These are phyloP conservation scores for Drosophila barbarae DNA, from an alignment of 2,888 invertebrate species.

Conservation along the genomic window DNA sequence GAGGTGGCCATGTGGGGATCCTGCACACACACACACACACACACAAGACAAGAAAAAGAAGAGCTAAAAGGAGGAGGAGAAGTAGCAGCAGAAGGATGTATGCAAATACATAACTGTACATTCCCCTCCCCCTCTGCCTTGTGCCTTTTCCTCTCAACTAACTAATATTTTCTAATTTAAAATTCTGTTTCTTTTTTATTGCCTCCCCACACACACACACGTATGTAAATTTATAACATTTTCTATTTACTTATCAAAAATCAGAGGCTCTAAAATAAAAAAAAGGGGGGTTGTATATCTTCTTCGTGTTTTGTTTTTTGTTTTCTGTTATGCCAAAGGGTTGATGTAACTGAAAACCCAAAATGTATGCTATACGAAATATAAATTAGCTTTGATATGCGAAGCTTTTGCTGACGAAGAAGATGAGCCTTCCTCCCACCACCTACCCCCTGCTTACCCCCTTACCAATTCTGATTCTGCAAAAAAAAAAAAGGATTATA, in stretches of 20 bases:
- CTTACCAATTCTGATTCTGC: constrained; percentile 14
- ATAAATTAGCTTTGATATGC: constrained; percentile 76
- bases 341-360: constrained; percentile 33
- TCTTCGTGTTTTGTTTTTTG: constrained; percentile 1
- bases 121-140: no score
- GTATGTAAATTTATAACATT: constrained; percentile 71
- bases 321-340: neutral
- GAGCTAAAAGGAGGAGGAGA: constrained; percentile 6
- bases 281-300: constrained; percentile 15
- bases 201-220: constrained; percentile 22
- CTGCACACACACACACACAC: constrained; percentile 8
- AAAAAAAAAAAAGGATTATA: constrained; percentile 69
- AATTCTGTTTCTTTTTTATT: constrained; percentile 75
- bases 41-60: constrained; percentile 21
- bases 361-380: constrained; percentile 75
- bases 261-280: constrained; percentile 49
- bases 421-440: constrained; percentile 7
- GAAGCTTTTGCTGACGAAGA: constrained; percentile 67
- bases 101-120: constrained; percentile 34
- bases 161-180: constrained; percentile 75
- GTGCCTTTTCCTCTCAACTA: constrained; percentile 39
- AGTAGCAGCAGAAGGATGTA: neutral
- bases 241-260: constrained; percentile 74
- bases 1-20: constrained; percentile 10
- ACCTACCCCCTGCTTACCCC: neutral